These are phyloP conservation scores for Rhagonycha lutea DNA, from an alignment of 2,888 invertebrate genomes.

Conservation along the genomic window DNA sequence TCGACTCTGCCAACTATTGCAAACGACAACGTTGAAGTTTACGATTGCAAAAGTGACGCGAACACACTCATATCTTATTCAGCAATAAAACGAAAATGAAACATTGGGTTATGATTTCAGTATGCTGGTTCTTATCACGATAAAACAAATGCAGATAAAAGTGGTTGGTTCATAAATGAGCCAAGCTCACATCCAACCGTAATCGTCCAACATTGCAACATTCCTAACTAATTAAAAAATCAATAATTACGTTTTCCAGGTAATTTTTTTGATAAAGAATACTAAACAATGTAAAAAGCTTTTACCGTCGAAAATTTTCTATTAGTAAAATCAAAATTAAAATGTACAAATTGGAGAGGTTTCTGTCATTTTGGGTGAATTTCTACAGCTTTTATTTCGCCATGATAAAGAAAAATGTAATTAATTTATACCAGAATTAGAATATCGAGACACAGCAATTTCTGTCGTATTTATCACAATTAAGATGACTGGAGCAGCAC, in stretches of 20 bases:
- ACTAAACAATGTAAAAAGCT: neutral
- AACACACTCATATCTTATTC: constrained; percentile 1
- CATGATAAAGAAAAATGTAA: neutral
- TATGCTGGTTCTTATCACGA: neutral
- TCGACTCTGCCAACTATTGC: neutral
- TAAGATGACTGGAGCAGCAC: neutral
- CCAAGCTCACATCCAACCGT: neutral
- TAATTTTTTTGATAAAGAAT: neutral
- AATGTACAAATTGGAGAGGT: neutral
- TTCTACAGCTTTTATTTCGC: neutral
- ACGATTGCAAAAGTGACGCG: constrained; percentile 1
- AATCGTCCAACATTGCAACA: neutral
- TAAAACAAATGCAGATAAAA: neutral
- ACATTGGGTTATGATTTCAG: neutral
- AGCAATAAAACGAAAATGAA: neutral
- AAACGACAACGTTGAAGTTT: neutral
- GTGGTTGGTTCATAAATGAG: neutral
- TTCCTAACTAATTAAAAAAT: neutral
- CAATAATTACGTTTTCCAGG: neutral
- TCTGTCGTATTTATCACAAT: neutral
- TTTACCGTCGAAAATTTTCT: neutral
- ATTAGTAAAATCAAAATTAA: neutral
- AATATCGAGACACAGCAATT: neutral
- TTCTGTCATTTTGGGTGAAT: neutral
- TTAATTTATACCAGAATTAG: neutral